Base-by-base conservation (phyloP, 2,113 vertebrate genomes). In the Oncorhynchus gorbuscha region DNA sequence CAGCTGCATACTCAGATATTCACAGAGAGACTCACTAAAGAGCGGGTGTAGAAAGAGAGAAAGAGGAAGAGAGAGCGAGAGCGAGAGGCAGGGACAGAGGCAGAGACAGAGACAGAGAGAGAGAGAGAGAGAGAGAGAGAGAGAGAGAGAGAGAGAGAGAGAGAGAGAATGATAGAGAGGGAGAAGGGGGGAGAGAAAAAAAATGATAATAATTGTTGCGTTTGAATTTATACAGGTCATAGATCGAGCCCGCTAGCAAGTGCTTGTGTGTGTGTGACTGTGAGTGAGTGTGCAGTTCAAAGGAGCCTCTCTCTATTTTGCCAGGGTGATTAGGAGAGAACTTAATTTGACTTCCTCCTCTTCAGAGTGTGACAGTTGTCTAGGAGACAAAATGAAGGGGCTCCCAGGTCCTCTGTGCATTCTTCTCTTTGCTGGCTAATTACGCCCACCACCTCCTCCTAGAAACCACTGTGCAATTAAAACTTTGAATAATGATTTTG, bases 21-120 rank as follows among this genome's bases (percentile, higher is more conserved):
- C 32, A 81, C 81, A 78, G 48, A 81, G 84, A 88, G 85, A 88
- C 20, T 78, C 71, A 83, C 85, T 76, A 70, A 75, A 83, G 72
- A 45, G 39, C 8, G 9, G 39, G 9, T 0, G 39, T 45, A 11
- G 9, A 45, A 3, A 45, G 39, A 45, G 39, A 11, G 39, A 11
- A 3, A 45, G 39, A 45, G 39, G 5, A 6, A 39, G 39, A 45
- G 8, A 45, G 2, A 45, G 8, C 0, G 39, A 45, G 0, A 45
- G 39, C 9, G 39, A 9, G 0, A 45, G 2, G 11, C 8, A 9
- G 8, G 9, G 8, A 9, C 0, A 9, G 8, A 9, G 8, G 9
- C 8, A 9, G 2, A 45, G 2, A 9, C 8, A 45, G 39, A 3
- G 8, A 39, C 0, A 9, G 8, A 39, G 8, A 39, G 39, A 39